These are phyloP conservation scores for Endomychus coccineus DNA, from an alignment of 2,888 invertebrate genomes.

Conservation along the genomic window DNA sequence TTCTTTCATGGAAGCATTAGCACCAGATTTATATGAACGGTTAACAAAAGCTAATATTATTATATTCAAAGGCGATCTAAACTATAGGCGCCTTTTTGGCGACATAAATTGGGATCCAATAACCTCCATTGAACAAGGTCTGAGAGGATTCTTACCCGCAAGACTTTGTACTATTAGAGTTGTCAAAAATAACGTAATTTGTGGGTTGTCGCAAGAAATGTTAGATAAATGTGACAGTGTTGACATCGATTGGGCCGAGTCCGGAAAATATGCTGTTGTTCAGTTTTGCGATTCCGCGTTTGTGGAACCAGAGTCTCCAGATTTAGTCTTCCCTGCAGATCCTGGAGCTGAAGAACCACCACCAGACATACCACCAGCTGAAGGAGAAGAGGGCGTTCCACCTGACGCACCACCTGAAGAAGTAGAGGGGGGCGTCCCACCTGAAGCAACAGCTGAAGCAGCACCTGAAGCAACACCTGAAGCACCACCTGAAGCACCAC, in stretches of 20 bases:
- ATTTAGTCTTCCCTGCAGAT: constrained; percentile 11
- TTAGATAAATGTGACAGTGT: constrained; percentile 49
- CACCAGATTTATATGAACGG: constrained; percentile 61
- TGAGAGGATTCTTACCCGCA: constrained; percentile 78
- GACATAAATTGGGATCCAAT: constrained; percentile 76
- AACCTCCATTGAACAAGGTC: constrained; percentile 55
- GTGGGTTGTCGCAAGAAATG: constrained; percentile 62
- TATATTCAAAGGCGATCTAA: constrained; percentile 89
- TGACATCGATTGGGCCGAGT: constrained; percentile 71
- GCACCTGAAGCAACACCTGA: too few species aligned
- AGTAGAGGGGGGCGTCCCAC: constrained; percentile 8
- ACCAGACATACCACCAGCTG: background rate
- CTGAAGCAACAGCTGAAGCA: too few species aligned
- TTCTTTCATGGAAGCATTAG: constrained; percentile 64
- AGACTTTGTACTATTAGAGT: constrained; percentile 77
- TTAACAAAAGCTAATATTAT: constrained; percentile 61
- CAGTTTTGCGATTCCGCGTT: constrained; percentile 11
- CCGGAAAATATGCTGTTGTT: constrained; percentile 51
- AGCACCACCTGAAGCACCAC: too few species aligned
- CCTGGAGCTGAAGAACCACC: constrained; percentile 3
- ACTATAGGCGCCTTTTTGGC: constrained; percentile 87
- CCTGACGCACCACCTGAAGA: constrained; percentile 1
- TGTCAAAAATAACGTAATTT: constrained; percentile 81
- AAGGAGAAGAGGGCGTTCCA: background rate
- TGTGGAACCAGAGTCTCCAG: constrained; percentile 7